These are phyloP conservation scores for Oryzias celebensis DNA, from an alignment of 2,113 vertebrate genomes.

Conservation along the genomic window DNA sequence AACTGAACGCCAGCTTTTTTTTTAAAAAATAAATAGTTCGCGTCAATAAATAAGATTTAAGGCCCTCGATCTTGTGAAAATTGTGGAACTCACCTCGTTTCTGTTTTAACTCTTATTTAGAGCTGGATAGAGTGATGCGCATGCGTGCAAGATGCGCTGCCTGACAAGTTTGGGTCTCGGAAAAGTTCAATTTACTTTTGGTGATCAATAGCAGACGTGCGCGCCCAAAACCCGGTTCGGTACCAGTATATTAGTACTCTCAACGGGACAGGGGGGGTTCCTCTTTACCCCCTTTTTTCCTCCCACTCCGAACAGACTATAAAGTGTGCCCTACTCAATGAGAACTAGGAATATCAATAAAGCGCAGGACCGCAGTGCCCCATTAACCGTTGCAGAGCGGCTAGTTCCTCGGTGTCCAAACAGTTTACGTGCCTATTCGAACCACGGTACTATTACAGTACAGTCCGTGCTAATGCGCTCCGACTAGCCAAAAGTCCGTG, in stretches of 20 bases:
- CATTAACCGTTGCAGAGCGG: conserved; percentile 32
- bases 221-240: conserved; percentile 36
- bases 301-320: neutral
- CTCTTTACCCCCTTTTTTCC: neutral
- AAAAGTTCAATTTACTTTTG: conserved; percentile 75
- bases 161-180: conserved; percentile 80
- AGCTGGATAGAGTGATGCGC: conserved; percentile 77
- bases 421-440: conserved; percentile 7
- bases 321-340: neutral
- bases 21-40: conserved; percentile 31
- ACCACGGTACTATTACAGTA: neutral
- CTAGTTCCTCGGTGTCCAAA: conserved; percentile 18
- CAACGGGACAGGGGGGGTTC: neutral
- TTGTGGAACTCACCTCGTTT: conserved; percentile 84
- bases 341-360: conserved; percentile 22
- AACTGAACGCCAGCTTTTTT: conserved; percentile 36
- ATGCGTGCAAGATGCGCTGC: conserved; percentile 77
- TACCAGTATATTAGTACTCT: conserved; percentile 2
- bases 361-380: conserved; percentile 61
- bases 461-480: neutral
- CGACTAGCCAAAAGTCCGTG: neutral
- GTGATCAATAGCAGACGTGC: conserved; percentile 47
- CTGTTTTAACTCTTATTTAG: conserved; percentile 86
- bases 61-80: conserved; percentile 65
- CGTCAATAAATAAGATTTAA: conserved; percentile 31